Evolutionary conservation across 2,113 vertebrate genomes (phyloP).

Genomic region (Ginglymostoma cirratum): DNA sequence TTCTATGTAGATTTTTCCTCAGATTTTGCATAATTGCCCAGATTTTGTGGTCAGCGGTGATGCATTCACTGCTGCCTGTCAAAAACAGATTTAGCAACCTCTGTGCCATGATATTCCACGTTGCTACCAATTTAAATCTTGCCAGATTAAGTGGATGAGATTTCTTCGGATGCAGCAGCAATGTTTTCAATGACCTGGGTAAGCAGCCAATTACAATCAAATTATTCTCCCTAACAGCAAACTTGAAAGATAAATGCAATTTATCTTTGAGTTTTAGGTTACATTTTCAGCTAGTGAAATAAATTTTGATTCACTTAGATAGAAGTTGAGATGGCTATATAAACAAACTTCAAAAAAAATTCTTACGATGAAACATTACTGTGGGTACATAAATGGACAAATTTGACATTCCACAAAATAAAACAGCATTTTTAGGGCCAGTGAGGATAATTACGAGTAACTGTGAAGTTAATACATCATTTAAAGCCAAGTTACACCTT

Average conservation of each 20-base stretch:
- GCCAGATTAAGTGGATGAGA: background rate
- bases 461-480: background rate
- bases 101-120: background rate
- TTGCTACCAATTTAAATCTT: background rate
- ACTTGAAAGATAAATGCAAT: background rate
- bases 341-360: background rate
- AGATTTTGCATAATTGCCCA: background rate
- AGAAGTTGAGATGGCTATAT: background rate
- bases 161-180: background rate
- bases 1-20: background rate
- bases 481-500: background rate
- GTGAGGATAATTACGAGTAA: background rate
- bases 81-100: background rate
- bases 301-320: background rate
- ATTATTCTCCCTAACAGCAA: background rate
- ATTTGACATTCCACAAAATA: background rate
- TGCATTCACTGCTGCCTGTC: background rate
- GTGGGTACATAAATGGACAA: background rate
- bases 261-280: background rate
- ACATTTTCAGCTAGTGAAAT: background rate
- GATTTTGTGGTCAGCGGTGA: background rate
- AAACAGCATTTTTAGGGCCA: background rate
- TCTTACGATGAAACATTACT: too few relatives aligned
- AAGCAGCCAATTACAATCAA: background rate
- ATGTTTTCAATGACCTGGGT: background rate